Conservation (phyloP, 1,140 invertebrate genomes). For the Gonatopus flavifemur region DNA sequence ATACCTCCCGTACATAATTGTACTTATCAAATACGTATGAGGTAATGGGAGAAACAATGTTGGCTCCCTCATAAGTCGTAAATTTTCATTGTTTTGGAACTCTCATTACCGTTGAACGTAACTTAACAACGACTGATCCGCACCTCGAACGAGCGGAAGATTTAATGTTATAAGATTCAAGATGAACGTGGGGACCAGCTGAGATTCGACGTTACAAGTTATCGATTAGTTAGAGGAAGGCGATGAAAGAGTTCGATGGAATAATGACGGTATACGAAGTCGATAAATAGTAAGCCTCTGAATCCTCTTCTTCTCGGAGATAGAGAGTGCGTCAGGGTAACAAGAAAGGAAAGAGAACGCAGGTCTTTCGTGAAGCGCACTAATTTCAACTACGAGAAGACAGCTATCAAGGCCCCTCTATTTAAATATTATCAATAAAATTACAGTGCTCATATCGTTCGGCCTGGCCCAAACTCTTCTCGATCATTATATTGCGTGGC, state of each 20-base stretch:
- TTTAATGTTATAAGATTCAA: too few species aligned
- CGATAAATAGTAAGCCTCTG: constrained; percentile 49
- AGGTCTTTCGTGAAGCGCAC: constrained; percentile 19
- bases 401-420: constrained; percentile 51
- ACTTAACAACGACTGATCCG: too few species aligned
- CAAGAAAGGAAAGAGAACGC: background rate
- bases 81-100: too few species aligned
- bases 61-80: too few species aligned
- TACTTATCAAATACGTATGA: too few species aligned
- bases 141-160: too few species aligned
- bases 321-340: constrained; percentile 17
- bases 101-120: too few species aligned
- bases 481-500: constrained; percentile 35
- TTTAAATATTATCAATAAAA: constrained; percentile 58
- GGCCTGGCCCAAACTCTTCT: constrained; percentile 11
- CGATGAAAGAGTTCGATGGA: constrained; percentile 55
- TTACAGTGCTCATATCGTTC: constrained; percentile 42
- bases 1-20: too few species aligned
- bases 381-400: constrained; percentile 42
- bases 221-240: constrained; percentile 40
- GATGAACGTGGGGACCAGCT: background rate
- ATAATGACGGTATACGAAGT: constrained; percentile 52
- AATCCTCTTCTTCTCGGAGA: constrained; percentile 16
- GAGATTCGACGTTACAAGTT: constrained; percentile 4
- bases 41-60: too few species aligned